Evolutionary conservation across 2,797 vertebrate genomes (phyloP), one percentile per base, ranked within the genome.

Genomic region (Gobionotothen gibberifrons): DNA sequence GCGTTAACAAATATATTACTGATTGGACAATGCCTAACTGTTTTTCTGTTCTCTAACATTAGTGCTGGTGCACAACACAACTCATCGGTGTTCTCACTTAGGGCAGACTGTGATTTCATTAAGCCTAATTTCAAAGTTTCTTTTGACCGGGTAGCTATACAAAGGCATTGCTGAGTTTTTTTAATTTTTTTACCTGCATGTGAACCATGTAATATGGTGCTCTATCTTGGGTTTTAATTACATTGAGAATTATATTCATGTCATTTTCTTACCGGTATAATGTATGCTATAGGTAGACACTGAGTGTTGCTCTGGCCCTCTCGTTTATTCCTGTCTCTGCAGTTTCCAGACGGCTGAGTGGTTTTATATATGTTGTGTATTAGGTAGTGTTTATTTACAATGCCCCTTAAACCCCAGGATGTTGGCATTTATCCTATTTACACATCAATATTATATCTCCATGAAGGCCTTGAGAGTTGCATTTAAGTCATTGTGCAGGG

Each of bases 401-500:
- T 93, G 72, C 92, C 94, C 94, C 87, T 91, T 89, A 91, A 95
- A 93, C 94, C 94, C 94, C 94, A 94, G 95, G 95, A 96, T 97
- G 96, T 96, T 97, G 96, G 94, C 97, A 96, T 98, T 97, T 97
- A 96, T 96, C 95, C 96, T 97, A 95, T 98, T 98, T 98, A 97
- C 96, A 97, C 96, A 96, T 95, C 94, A 95, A 96, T 97, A 97
- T 97, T 96, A 96, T 96, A 95, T 97, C 95, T 95, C 95, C 94
- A 95, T 91, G 93, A 96, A 93, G 96, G 94, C 92, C 92, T 93
- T 90, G 93, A 94, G 94, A 95, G 95, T 97, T 96, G 95, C 95
- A 96, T 98, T 98, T 97, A 96, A 97, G 96, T 95, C 95, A 95
- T 96, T 95, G 96, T 97, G 96, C 95, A 93, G 94, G 90, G 90